A percentile compares a stretch with the other conserved stretches of the same genome.
Conservation (phyloP, 2,797 vertebrate genomes). For the Nyctalus aviator region DNA sequence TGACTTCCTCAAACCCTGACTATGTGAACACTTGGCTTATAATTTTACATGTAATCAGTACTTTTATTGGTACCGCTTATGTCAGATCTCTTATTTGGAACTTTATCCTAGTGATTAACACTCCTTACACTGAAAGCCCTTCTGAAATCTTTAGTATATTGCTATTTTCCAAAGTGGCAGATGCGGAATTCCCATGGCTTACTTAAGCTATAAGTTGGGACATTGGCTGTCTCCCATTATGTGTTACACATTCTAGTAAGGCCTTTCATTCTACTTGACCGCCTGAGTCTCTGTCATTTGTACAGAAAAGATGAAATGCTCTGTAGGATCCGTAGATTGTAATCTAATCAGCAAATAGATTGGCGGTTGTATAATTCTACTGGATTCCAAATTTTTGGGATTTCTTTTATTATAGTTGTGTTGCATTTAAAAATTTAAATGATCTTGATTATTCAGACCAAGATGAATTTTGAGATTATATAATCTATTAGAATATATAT, state of each 20-base stretch:
- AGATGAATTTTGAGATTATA: background rate
- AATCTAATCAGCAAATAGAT: background rate
- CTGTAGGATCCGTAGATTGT: background rate
- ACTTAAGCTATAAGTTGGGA: background rate
- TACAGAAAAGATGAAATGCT: background rate
- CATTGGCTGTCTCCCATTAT: background rate
- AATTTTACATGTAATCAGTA: background rate
- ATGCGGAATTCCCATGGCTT: background rate
- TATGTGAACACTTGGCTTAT: background rate
- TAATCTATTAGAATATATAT: background rate
- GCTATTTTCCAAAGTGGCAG: background rate
- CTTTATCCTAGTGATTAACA: background rate
- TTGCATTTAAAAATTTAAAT: conserved; percentile 20
- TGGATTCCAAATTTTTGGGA: background rate
- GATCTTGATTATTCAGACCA: background rate
- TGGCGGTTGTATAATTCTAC: background rate
- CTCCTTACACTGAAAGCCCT: background rate
- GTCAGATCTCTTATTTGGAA: conserved; percentile 6
- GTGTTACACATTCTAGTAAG: background rate
- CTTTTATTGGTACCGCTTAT: background rate
- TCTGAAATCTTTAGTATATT: background rate
- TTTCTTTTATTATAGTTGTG: background rate
- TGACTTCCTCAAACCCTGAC: background rate
- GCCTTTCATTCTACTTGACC: background rate
- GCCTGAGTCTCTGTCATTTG: background rate